Conservation (phyloP, 2,888 invertebrate species). For the Callyntrura sp. region DNA sequence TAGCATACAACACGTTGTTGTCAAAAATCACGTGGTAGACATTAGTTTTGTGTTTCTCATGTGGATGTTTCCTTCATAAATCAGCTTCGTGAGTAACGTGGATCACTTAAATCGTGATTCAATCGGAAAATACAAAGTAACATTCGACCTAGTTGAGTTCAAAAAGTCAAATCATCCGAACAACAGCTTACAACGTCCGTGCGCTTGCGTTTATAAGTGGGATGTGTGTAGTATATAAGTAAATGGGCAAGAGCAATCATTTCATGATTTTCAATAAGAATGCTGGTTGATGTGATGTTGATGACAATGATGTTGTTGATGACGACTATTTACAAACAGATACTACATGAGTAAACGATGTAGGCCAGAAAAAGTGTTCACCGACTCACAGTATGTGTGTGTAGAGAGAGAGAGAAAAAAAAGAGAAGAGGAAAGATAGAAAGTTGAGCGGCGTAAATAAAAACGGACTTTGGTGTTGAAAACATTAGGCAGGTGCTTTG, state of each 20-base stretch:
- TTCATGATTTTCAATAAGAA: constrained; percentile 72
- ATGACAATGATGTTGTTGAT: constrained; percentile 34
- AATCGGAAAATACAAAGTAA: constrained; percentile 79
- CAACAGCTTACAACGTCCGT: constrained; percentile 34
- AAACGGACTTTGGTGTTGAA: constrained; percentile 66
- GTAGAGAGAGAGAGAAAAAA: too few relatives aligned
- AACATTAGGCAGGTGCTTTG: constrained; percentile 74
- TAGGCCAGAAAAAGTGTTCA: constrained; percentile 62
- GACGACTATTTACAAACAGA: constrained; percentile 69
- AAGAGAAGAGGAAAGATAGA: constrained; percentile 61
- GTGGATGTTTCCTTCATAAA: constrained; percentile 75
- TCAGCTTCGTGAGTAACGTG: constrained; percentile 78
- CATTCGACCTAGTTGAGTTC: constrained; percentile 80
- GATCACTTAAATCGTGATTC: constrained; percentile 78
- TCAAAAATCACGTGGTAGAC: constrained; percentile 71
- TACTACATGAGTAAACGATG: constrained; percentile 65
- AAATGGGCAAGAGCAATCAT: constrained; percentile 72
- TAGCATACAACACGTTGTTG: constrained; percentile 37
- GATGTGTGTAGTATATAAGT: constrained; percentile 66
- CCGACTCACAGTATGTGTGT: too few relatives aligned
- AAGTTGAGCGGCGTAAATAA: constrained; percentile 66
- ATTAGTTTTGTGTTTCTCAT: constrained; percentile 35
- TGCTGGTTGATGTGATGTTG: not conserved
- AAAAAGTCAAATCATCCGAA: constrained; percentile 79
- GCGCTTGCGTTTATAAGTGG: not conserved